phyloP scores from a whole-genome alignment of 1,140 invertebrate genomes.

The Dendrolimus punctatus region DNA sequence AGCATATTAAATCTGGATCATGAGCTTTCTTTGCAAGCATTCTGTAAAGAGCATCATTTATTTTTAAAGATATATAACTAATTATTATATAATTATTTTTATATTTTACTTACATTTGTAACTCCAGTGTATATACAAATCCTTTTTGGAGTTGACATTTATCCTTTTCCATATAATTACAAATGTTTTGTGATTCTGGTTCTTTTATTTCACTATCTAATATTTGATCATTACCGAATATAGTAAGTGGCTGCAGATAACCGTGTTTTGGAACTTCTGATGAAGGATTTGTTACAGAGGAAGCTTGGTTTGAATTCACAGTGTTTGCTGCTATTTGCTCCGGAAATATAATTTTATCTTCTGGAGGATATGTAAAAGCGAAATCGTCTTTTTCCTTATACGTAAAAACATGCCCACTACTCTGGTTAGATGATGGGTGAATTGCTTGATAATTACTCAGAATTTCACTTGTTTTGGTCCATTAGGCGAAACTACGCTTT shows the following conservation, averaged over 20 bases:
- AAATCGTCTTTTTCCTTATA: slow-evolving; percentile 8
- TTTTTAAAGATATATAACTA: neutral
- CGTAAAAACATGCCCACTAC: neutral
- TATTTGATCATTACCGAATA: slow-evolving; percentile 15
- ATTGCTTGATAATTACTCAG: too few species aligned
- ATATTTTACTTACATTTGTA: slow-evolving; percentile 7
- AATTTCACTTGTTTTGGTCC: too few species aligned
- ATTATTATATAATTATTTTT: neutral
- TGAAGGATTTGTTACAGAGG: too few species aligned
- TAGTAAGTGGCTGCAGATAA: neutral
- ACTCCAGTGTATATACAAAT: slow-evolving; percentile 5
- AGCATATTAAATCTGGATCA: slow-evolving; percentile 31
- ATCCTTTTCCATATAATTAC: slow-evolving; percentile 37
- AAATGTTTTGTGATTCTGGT: slow-evolving; percentile 40
- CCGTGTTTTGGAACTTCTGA: too few species aligned
- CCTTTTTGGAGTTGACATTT: slow-evolving; percentile 30
- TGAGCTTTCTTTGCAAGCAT: slow-evolving; percentile 11
- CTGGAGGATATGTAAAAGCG: slow-evolving; percentile 30
- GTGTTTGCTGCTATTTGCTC: too few species aligned
- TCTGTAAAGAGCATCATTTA: slow-evolving; percentile 15
- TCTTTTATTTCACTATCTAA: slow-evolving; percentile 20
- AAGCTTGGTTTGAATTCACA: too few species aligned
- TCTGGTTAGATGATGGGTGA: neutral
- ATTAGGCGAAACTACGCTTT: too few species aligned
- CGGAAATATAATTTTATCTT: slow-evolving; percentile 2